A percentile compares a stretch with the other conserved stretches of the same genome.
Evolutionary conservation across 2,797 vertebrate genomes (phyloP).

Genomic region (Echeneis naucrates): DNA sequence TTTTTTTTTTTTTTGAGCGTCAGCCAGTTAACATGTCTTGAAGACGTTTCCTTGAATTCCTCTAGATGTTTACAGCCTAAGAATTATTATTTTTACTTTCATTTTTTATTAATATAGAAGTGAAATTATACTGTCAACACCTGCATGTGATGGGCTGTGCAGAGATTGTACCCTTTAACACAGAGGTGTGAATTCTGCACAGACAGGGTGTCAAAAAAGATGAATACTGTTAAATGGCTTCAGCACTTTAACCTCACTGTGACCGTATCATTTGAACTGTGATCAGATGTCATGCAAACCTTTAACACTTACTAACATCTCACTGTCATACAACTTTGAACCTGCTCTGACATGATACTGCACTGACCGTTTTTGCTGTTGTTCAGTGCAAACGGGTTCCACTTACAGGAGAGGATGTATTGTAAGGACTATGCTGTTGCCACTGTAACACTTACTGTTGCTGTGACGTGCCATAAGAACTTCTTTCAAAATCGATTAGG

Average conservation of each 20-base stretch:
- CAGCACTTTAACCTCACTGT: too few relatives aligned
- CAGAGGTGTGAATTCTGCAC: background rate
- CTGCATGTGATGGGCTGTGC: background rate
- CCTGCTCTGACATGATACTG: background rate
- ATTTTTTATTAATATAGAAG: too few relatives aligned
- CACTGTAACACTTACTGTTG: background rate
- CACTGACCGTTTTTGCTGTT: background rate
- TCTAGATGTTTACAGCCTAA: too few relatives aligned
- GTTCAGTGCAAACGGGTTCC: background rate
- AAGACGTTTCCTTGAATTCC: too few relatives aligned
- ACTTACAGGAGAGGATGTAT: constrained; percentile 5
- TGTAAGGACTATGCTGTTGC: background rate
- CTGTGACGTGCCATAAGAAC: background rate
- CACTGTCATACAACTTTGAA: background rate
- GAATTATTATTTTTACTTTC: background rate
- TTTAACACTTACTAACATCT: too few relatives aligned
- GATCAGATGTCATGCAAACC: too few relatives aligned
- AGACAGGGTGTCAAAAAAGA: background rate
- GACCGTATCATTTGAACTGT: background rate
- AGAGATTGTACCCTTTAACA: background rate
- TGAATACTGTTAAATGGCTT: too few relatives aligned
- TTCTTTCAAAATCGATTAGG: background rate
- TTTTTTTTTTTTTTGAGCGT: background rate
- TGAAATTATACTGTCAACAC: background rate
- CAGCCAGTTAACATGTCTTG: too few relatives aligned